These are phyloP conservation scores for Drosophila neutralis DNA, from an alignment of 2,888 invertebrate species.

Conservation along the genomic window DNA sequence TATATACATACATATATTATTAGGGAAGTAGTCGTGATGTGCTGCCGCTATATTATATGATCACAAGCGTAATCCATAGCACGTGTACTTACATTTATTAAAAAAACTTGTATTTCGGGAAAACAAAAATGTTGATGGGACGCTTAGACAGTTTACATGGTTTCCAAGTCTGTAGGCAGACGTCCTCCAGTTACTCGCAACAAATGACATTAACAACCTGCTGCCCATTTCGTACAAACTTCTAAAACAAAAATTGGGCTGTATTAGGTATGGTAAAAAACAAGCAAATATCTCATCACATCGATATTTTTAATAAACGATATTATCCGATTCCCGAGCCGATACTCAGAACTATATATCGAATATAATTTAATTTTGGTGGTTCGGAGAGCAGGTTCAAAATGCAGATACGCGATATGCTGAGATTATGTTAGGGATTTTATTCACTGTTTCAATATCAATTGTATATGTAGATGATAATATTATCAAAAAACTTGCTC, in stretches of 20 bases:
- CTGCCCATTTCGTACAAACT: conserved; percentile 22
- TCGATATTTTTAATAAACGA: neutral
- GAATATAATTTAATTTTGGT: neutral
- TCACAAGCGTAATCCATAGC: neutral
- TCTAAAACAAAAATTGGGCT: neutral
- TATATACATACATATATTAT: neutral
- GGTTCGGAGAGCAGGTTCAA: neutral
- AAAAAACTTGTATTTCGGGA: conserved; percentile 87
- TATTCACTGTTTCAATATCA: neutral
- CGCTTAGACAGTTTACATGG: neutral
- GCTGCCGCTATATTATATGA: neutral
- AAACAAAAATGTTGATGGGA: neutral
- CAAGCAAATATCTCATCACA: neutral
- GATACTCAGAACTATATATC: neutral
- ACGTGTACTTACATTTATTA: conserved; percentile 88
- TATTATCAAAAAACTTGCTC: neutral
- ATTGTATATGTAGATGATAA: neutral
- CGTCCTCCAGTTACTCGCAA: neutral
- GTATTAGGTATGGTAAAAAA: neutral
- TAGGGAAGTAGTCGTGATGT: neutral
- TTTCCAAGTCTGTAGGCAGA: neutral
- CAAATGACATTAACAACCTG: conserved; percentile 10
- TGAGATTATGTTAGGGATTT: neutral
- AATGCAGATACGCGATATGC: neutral
- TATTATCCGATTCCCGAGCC: neutral